Conservation (phyloP, 2,888 invertebrate species). For the Tenthredo amoena region DNA sequence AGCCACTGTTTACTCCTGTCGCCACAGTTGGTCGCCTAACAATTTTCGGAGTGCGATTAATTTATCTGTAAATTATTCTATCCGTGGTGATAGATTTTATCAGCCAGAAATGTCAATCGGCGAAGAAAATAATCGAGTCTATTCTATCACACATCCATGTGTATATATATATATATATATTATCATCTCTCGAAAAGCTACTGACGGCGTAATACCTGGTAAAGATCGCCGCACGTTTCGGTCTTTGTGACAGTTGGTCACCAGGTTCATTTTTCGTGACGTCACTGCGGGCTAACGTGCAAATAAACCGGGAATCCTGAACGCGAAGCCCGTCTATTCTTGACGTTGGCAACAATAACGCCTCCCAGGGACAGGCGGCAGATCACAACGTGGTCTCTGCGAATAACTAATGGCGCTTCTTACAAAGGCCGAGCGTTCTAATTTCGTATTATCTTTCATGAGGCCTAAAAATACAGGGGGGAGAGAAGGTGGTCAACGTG, state of each 20-base stretch:
- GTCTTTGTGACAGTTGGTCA: slow-evolving; percentile 2
- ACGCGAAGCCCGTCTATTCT: slow-evolving; percentile 62
- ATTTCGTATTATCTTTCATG: slow-evolving; percentile 63
- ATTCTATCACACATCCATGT: too few species aligned
- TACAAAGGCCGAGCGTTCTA: slow-evolving; percentile 65
- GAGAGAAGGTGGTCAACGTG: background rate
- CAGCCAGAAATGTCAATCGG: too few species aligned
- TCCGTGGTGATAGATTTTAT: too few species aligned
- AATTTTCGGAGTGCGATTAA: background rate
- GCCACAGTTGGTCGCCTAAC: background rate
- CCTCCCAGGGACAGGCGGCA: slow-evolving; percentile 64
- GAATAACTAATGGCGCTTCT: slow-evolving; percentile 64
- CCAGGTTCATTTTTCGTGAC: slow-evolving; percentile 42
- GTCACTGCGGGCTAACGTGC: slow-evolving; percentile 48
- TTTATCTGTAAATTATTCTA: background rate
- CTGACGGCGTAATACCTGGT: background rate
- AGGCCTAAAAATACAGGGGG: slow-evolving; percentile 45
- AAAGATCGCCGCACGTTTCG: background rate
- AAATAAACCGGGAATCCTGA: slow-evolving; percentile 56
- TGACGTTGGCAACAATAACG: slow-evolving; percentile 66
- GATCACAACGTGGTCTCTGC: slow-evolving; percentile 59
- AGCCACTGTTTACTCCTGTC: slow-evolving; percentile 39
- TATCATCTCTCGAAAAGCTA: too few species aligned
- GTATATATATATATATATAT: too few species aligned
- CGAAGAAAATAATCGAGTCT: too few species aligned